Evolutionary conservation across 2,888 invertebrate genomes (phyloP), one percentile per base, ranked within the genome.

Genomic region (Cotesia congregata): DNA sequence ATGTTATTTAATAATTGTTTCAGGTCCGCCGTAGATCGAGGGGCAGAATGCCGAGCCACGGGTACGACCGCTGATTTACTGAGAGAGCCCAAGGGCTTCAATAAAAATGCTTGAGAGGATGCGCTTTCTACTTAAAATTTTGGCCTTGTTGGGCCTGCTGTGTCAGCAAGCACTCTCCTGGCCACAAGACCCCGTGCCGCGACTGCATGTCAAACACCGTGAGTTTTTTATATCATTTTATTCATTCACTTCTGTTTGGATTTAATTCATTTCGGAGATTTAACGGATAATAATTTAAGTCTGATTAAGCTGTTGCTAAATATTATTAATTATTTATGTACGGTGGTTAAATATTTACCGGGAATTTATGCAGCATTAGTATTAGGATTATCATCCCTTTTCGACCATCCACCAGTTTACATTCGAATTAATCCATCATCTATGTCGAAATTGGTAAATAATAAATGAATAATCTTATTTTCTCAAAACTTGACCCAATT

Each of bases 151-250:
- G 84, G 90, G 92, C 84, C 89, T 92, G 85, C 91, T 90, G 90
- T 89, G 91, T 88, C 91, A 91, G 88, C 91, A 91, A 12, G 50
- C 50, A 84, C 91, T 92, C 87, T 93, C 93, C 84, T 95, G 94
- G 94, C 92, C 94, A 89, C 94, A 94, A 84, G 94, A 95, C 90
- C 91, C 93, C 81, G 92, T 92, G 86, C 93, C 94, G 83, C 92
- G 93, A 89, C 91, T 94, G 86, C 91, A 93, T 90, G 90, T 93
- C 86, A 93, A 93, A 90, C 91, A 92, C 89, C 93, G 93, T 93
- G 88, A 91, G 91, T 88, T 79, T 40, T 73, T 68, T 70, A 77
- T 70, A 77, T 78, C 67, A 39, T 41, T 70, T 75, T 61, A 41
- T 59, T 40, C n/a, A 65, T 67, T 67, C 70, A 68, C 62, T 72